Evolutionary conservation across 2,797 vertebrate species (phyloP).

Genomic region (Toxotes lorentzi): DNA sequence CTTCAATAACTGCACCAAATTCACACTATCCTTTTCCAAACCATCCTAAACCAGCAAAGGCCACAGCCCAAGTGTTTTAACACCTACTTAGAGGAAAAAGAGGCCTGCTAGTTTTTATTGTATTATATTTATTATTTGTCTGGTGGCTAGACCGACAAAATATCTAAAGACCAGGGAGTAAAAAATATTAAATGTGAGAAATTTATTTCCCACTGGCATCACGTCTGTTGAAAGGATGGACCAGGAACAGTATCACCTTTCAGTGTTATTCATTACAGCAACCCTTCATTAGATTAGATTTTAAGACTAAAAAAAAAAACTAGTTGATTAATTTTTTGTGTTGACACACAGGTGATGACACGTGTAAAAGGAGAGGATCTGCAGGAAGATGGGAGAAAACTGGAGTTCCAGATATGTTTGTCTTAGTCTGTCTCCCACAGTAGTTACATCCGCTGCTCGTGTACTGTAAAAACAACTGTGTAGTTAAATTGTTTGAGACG

Average conservation of each 20-base stretch:
- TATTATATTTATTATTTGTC: slow-evolving; percentile 29
- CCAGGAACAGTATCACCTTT: neutral
- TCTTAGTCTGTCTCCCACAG: neutral
- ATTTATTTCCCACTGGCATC: slow-evolving; percentile 53
- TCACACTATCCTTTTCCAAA: slow-evolving; percentile 58
- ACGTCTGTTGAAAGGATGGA: neutral
- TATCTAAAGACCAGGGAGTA: slow-evolving; percentile 5
- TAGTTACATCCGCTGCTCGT: neutral
- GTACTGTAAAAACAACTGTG: neutral
- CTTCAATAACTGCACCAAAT: slow-evolving; percentile 43
- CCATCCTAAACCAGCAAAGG: slow-evolving; percentile 20
- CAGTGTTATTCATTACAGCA: neutral
- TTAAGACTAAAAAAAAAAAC: neutral
- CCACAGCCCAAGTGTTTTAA: slow-evolving; percentile 39
- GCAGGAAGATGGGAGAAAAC: neutral
- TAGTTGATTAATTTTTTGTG: too few species aligned
- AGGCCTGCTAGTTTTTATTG: slow-evolving; percentile 21
- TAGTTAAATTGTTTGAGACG: neutral
- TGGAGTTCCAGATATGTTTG: too few species aligned
- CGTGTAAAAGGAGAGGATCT: too few species aligned
- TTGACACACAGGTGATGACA: too few species aligned
- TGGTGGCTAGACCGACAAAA: slow-evolving; percentile 24
- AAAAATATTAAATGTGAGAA: slow-evolving; percentile 44
- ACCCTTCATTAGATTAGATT: neutral
- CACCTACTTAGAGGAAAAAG: slow-evolving; percentile 59